These are phyloP conservation scores for Yoshiicerus persimilis DNA, from an alignment of 1,140 invertebrate species.

Conservation along the genomic window DNA sequence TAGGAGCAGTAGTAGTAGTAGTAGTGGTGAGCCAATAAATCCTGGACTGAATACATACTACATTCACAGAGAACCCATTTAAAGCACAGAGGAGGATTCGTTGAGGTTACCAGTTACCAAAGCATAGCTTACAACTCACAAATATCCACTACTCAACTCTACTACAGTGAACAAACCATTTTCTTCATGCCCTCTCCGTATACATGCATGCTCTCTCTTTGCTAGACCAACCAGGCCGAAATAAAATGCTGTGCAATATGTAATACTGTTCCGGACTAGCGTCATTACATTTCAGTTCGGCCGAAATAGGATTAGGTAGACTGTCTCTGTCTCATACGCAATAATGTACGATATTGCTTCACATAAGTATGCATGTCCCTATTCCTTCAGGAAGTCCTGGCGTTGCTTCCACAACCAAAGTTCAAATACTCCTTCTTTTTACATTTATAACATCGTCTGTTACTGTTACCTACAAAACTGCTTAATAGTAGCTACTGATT, in stretches of 20 bases:
- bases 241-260: background rate
- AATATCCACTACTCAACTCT: background rate
- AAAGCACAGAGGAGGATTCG: conserved; percentile 29
- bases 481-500: background rate
- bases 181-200: background rate
- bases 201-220: background rate
- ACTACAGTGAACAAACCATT: background rate
- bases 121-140: background rate
- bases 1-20: background rate
- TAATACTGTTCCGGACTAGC: conserved; percentile 1
- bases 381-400: background rate
- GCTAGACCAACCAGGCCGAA: background rate
- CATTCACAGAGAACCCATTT: background rate
- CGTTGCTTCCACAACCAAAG: background rate
- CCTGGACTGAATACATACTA: conserved; percentile 30
- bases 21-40: conserved; percentile 29
- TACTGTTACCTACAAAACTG: background rate
- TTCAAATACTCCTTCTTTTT: background rate
- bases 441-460: background rate
- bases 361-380: background rate
- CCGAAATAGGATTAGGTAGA: background rate
- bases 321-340: background rate
- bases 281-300: background rate
- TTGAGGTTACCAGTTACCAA: background rate
- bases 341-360: background rate